Conservation (phyloP, 2,113 vertebrate species). For the Takifugu flavidus region DNA sequence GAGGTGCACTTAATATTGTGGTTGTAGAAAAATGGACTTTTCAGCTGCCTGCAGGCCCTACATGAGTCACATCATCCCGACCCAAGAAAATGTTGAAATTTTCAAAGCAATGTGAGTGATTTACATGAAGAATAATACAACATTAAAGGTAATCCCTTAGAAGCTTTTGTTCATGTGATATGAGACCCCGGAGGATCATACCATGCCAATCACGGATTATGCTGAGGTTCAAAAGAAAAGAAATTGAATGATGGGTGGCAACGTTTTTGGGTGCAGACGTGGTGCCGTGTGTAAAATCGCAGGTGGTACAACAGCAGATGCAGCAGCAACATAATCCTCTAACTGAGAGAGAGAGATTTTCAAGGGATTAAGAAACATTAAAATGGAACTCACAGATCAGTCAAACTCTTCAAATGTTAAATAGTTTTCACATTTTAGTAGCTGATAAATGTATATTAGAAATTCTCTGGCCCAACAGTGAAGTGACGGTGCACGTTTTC, state of each 20-base stretch:
- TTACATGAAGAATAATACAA: conserved; percentile 34
- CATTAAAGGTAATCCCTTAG: conserved; percentile 17
- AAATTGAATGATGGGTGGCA: conserved; percentile 12
- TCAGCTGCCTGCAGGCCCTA: too few relatives aligned
- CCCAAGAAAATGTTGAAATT: not conserved
- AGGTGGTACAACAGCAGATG: conserved; percentile 21
- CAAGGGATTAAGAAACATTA: conserved; percentile 32
- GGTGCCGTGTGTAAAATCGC: conserved; percentile 22
- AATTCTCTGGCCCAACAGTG: too few relatives aligned
- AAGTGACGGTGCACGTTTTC: too few relatives aligned
- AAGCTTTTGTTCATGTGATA: conserved; percentile 23
- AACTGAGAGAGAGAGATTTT: conserved; percentile 29
- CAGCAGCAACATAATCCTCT: conserved; percentile 38
- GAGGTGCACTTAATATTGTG: too few relatives aligned
- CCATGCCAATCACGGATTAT: conserved; percentile 53
- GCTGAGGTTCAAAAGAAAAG: conserved; percentile 16
- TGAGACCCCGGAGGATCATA: conserved; percentile 27
- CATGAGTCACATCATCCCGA: too few relatives aligned
- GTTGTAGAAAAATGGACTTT: too few relatives aligned
- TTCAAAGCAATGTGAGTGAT: conserved; percentile 7
- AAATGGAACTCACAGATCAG: conserved; percentile 28
- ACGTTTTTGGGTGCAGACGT: conserved; percentile 17
- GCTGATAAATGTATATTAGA: too few relatives aligned
- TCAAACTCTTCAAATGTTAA: not conserved
- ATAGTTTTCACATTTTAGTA: not conserved